These are phyloP conservation scores for Microctonus hyperodae DNA, from an alignment of 2,888 invertebrate genomes.

Conservation along the genomic window DNA sequence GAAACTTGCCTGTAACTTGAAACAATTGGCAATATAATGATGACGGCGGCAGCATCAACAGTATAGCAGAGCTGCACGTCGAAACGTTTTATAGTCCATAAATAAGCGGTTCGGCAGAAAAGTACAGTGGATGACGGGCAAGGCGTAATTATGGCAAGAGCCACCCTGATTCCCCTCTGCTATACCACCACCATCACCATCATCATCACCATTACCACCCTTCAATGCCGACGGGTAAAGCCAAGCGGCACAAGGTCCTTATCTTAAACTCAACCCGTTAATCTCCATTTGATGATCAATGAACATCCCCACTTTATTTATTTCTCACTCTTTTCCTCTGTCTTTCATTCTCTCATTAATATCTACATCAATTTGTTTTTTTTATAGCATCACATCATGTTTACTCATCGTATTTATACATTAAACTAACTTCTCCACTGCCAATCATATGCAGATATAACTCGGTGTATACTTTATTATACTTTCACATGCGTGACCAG, in stretches of 20 bases:
- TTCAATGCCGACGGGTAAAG: constrained; percentile 14
- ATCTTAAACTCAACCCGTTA: constrained; percentile 25
- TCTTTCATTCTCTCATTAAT: neutral
- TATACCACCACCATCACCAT: neutral
- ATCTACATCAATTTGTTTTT: neutral
- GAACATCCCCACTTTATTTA: constrained; percentile 22
- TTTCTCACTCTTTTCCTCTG: too few species aligned
- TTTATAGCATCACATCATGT: constrained; percentile 23
- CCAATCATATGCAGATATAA: neutral
- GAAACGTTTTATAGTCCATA: constrained; percentile 37
- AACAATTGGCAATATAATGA: constrained; percentile 23
- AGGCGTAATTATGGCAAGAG: constrained; percentile 31
- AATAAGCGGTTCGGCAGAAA: constrained; percentile 34
- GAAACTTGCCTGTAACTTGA: constrained; percentile 3
- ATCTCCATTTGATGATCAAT: constrained; percentile 36
- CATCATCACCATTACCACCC: neutral
- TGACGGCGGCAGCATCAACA: neutral
- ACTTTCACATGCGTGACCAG: constrained; percentile 11
- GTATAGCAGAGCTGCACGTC: constrained; percentile 22
- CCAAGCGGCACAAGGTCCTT: constrained; percentile 13
- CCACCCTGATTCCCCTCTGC: neutral
- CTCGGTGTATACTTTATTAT: neutral
- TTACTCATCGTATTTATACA: constrained; percentile 2
- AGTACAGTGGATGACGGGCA: constrained; percentile 17
- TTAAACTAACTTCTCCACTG: neutral